Base-by-base conservation (phyloP, 2,888 invertebrate species). In the Archips crataeganus region DNA sequence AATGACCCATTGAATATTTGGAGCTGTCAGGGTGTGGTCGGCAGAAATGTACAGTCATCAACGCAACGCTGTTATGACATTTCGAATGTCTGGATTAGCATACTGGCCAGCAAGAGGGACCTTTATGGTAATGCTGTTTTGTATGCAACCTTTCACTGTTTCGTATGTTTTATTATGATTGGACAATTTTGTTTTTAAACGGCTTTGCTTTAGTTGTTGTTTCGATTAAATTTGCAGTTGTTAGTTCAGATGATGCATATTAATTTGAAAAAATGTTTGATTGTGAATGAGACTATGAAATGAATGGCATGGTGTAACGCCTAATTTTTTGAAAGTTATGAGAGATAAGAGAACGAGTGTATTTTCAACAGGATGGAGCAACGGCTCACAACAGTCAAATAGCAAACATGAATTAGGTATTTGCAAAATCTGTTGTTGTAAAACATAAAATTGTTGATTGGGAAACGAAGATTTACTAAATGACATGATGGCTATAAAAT, bases 11-110 rank as follows among this genome's bases (percentile, higher is more conserved):
- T 84, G 84, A 88, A 86, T 80, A 79, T 84, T 84, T 85, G 82
- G 82, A 81, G 80, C 82, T 77, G 76, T 77, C 86, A 87, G 87
- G 91, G 91, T 87, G 93, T 88, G 91, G 84, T 87, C 81, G 45
- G 87, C 84, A 88, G 84, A 90, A 87, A 80, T 87, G 92, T 90
- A 90, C 85, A 93, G 90, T 93, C 93, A 92, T 92, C 89, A 87
- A 85, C 90, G 88, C 80, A 83, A 87, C 84, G 84, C 81, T 83
- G 82, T 85, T 85, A 80, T 92, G 92, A 92, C 91, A 89, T 91
- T 90, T 91, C 80, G 84, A 87, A 85, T 86, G 84, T 88, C 80
- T 79, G 71, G 81, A 92, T 92, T 91, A 89, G 88, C 91, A 92
- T 93, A 92, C 91, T 90, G 92, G 90, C 86, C 93, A 92, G 77